Base-by-base conservation (phyloP, 2,888 invertebrate species). In the Noctua comes region DNA sequence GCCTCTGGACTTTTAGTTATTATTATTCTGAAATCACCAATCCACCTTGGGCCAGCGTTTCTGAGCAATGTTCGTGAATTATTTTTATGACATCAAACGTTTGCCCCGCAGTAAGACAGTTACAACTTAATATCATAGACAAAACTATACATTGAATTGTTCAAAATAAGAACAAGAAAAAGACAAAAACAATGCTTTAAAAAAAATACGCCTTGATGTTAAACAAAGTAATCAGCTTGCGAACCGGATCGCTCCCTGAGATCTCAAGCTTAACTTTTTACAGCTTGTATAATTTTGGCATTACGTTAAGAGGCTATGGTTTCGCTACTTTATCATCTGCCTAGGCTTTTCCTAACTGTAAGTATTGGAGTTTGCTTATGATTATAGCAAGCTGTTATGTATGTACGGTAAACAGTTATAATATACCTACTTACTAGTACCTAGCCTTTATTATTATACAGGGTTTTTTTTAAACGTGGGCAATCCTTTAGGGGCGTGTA, bases 241-340 rank as follows among this genome's bases (percentile, higher is more conserved):
- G 11, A 64, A 43, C 62, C 48, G 40, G 57, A 69, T 59, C 62
- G n/a, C 43, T 24, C 51, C 64, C 13, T 46, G 40, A 54, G 36
- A 80, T 46, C 18, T 57, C 6, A 18, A 65, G 64, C 54, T 72
- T 72, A 65, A 80, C 27, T 48, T 79, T 65, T 65, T 80, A 65
- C 24, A 73, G 46, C 64, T 73, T 31, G 80, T 70, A 54, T 78
- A 78, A 78, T 71, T 70, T 80, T 31, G 3, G 40, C 71, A 54
- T 78, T 62, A 77, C 31, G 31, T 62, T 43, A 79, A 40, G 68
- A 68, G 24, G 31, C n/a, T 21, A 27, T 36, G 27, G 46, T 77
- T 68, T n/a, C 18, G 48, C 27, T 68, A 36, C 46, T 57, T 73
- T 57, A 13, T 43, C 31, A 64, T 64, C 64, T 11, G 64, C 21